Conservation (phyloP, 1,140 invertebrate genomes). For the Drosophila willistoni region DNA sequence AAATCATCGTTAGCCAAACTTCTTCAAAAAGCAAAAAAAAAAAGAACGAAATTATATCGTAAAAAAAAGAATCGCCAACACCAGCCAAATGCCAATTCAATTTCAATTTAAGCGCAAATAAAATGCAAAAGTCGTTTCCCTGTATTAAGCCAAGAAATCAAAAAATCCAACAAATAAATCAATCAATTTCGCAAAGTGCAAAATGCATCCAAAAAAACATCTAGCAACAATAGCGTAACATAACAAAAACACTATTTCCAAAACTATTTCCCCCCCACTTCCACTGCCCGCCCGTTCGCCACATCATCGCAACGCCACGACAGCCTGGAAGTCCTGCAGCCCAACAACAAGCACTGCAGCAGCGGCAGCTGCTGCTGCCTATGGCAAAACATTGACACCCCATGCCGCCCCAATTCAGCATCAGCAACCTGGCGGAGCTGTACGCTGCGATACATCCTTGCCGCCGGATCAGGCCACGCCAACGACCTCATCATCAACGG, state of each 20-base stretch:
- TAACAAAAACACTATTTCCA: constrained; percentile 80
- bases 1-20: constrained; percentile 76
- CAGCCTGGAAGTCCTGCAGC: constrained; percentile 76
- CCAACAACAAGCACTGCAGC: constrained; percentile 65
- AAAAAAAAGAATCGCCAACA: constrained; percentile 47
- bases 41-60: constrained; percentile 25
- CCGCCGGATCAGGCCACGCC: constrained; percentile 83
- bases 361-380: constrained; percentile 51
- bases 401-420: constrained; percentile 28
- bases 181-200: constrained; percentile 44
- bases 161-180: neutral
- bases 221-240: constrained; percentile 72
- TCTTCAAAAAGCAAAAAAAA: constrained; percentile 32
- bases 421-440: constrained; percentile 55
- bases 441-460: constrained; percentile 69
- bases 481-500: constrained; percentile 64
- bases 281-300: constrained; percentile 44
- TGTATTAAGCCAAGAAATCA: constrained; percentile 53
- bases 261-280: constrained; percentile 73
- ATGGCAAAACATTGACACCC: constrained; percentile 68
- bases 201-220: constrained; percentile 52
- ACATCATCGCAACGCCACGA: neutral
- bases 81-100: constrained; percentile 72
- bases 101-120: constrained; percentile 60
- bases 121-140: constrained; percentile 68